phyloP scores from a whole-genome alignment of 2,888 invertebrate genomes.

The Notodonta ziczac region DNA sequence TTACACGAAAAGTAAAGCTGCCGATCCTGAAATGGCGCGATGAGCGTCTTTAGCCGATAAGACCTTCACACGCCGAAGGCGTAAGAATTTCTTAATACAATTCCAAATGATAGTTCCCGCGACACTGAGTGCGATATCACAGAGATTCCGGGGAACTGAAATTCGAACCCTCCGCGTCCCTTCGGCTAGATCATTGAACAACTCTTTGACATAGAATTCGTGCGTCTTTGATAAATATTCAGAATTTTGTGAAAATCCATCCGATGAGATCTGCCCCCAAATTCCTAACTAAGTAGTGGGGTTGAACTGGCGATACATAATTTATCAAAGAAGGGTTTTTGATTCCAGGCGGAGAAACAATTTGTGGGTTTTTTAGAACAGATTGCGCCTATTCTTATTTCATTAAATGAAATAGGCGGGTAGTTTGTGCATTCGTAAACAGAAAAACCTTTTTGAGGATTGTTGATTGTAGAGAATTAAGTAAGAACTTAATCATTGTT shows the following conservation, averaged over 20 bases:
- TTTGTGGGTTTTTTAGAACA: conserved; percentile 23
- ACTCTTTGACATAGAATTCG: conserved; percentile 58
- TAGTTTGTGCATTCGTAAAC: background rate
- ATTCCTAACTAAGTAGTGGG: conserved; percentile 30
- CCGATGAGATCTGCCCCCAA: conserved; percentile 35
- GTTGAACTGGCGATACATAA: conserved; percentile 32
- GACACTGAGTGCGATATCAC: conserved; percentile 49
- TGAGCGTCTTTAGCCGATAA: background rate
- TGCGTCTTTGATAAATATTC: conserved; percentile 49
- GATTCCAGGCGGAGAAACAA: conserved; percentile 12
- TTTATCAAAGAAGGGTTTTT: conserved; percentile 38
- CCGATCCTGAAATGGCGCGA: background rate
- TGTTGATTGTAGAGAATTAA: background rate
- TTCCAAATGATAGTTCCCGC: conserved; percentile 52
- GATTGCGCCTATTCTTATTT: conserved; percentile 24
- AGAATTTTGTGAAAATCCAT: conserved; percentile 41
- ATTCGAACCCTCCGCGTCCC: conserved; percentile 48
- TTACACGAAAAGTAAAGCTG: background rate
- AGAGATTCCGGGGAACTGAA: conserved; percentile 57
- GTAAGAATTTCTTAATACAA: conserved; percentile 52
- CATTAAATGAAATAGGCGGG: conserved; percentile 5
- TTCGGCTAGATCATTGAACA: conserved; percentile 46
- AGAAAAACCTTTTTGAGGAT: background rate
- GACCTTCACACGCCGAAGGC: conserved; percentile 14
- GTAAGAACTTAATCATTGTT: background rate